A percentile compares a stretch with the other conserved stretches of the same genome.
Conservation (phyloP, 2,888 invertebrate genomes). For the Fabriciana adippe region DNA sequence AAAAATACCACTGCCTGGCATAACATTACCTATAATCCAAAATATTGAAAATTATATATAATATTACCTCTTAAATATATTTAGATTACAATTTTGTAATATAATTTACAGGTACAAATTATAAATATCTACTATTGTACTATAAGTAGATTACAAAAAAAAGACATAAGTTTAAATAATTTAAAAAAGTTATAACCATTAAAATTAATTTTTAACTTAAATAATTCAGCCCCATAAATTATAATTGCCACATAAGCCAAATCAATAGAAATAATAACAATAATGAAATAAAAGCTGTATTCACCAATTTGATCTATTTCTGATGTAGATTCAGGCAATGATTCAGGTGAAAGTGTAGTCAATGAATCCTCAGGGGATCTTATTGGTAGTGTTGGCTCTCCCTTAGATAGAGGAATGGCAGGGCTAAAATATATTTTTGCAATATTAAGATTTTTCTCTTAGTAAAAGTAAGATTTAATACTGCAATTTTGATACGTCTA, state of each 20-base stretch:
- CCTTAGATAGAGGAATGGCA: conserved; percentile 76
- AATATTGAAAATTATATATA: background rate
- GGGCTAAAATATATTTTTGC: conserved; percentile 59
- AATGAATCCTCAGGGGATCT: conserved; percentile 71
- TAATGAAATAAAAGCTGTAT: background rate
- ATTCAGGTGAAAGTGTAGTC: conserved; percentile 63
- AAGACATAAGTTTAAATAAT: background rate
- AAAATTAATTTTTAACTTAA: background rate
- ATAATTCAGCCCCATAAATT: too few species aligned
- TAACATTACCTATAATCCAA: conserved; percentile 66
- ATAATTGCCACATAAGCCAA: background rate
- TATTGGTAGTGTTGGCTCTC: conserved; percentile 67
- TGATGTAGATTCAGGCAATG: conserved; percentile 59
- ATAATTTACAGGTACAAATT: too few species aligned
- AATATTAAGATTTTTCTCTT: too few species aligned
- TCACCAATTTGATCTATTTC: conserved; percentile 67
- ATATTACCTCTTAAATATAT: background rate
- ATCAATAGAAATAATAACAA: too few species aligned
- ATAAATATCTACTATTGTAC: too few species aligned
- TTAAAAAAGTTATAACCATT: background rate
- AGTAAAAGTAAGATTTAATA: background rate
- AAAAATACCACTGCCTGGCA: conserved; percentile 82
- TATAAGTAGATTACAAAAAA: background rate
- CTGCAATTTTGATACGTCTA: background rate
- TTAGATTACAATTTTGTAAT: too few species aligned